Evolutionary conservation across 2,888 invertebrate species (phyloP).

Genomic region (Drosophila ochracea): DNA sequence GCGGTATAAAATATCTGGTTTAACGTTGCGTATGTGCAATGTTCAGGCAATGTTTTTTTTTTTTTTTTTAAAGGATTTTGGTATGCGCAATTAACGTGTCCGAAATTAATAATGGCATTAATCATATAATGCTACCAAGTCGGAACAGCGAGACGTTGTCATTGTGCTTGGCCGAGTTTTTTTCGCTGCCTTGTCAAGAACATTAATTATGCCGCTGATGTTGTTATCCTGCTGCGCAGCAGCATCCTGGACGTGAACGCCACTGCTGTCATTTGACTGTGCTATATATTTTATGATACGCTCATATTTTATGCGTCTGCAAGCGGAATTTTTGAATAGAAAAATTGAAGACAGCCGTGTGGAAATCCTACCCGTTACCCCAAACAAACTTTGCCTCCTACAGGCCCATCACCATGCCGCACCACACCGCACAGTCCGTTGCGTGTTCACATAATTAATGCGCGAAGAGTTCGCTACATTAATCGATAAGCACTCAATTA

Average conservation of each 20-base stretch:
- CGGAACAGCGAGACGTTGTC: background rate
- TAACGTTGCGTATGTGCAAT: slow-evolving; percentile 74
- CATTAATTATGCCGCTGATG: slow-evolving; percentile 66
- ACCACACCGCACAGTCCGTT: slow-evolving; percentile 15
- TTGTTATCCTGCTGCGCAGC: slow-evolving; percentile 25
- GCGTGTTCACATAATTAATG: slow-evolving; percentile 63
- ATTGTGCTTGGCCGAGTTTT: slow-evolving; percentile 31
- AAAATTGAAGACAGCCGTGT: slow-evolving; percentile 47
- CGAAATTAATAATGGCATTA: slow-evolving; percentile 75
- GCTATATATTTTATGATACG: slow-evolving; percentile 29
- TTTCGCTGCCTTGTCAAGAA: slow-evolving; percentile 45
- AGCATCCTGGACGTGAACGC: slow-evolving; percentile 30
- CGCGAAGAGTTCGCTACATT: slow-evolving; percentile 39
- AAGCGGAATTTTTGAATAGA: slow-evolving; percentile 47
- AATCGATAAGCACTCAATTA: slow-evolving; percentile 78
- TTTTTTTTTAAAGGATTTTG: slow-evolving; percentile 15
- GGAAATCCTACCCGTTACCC: slow-evolving; percentile 16
- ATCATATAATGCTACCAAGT: slow-evolving; percentile 53
- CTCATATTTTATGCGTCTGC: slow-evolving; percentile 60
- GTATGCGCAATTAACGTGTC: slow-evolving; percentile 60
- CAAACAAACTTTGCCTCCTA: background rate
- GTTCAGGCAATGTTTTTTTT: slow-evolving; percentile 48
- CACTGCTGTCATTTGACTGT: too few species aligned
- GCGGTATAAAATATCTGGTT: background rate
- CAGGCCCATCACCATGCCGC: background rate